Conservation (phyloP, 2,113 vertebrate species). For the Myocastor coypus region DNA sequence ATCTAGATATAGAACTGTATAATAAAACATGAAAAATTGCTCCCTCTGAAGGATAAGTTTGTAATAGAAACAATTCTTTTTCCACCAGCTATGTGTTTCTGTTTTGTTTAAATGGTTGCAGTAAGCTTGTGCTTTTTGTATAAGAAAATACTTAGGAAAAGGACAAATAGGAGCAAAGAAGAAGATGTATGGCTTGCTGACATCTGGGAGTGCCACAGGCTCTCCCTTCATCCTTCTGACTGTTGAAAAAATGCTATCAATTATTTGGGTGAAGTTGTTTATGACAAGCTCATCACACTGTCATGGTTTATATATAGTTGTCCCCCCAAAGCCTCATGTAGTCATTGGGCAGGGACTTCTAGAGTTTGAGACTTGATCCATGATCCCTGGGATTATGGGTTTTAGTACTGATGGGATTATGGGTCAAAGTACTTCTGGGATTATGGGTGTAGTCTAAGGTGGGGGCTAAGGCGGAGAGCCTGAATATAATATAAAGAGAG, state of each 20-base stretch:
- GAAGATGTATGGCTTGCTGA: constrained; percentile 67
- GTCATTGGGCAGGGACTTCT: no score
- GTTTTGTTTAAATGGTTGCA: constrained; percentile 21
- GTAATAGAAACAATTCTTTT: not conserved
- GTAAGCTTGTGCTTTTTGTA: constrained; percentile 23
- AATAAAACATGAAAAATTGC: not conserved
- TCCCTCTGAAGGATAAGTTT: not conserved
- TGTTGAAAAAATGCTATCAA: constrained; percentile 76
- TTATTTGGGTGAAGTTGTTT: constrained; percentile 75
- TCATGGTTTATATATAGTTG: no score
- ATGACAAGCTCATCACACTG: constrained; percentile 70
- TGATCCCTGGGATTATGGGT: no score
- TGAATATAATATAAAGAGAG: no score
- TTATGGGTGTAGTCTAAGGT: no score
- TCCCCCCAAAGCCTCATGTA: no score
- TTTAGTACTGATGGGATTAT: no score
- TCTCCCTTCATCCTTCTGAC: constrained; percentile 62
- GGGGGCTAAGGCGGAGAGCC: no score
- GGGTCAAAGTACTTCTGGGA: no score
- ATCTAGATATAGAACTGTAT: not conserved
- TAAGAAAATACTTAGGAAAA: constrained; percentile 50
- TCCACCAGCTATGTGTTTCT: not conserved
- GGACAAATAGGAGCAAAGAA: constrained; percentile 32
- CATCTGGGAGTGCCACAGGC: constrained; percentile 64
- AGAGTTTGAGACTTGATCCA: no score